Evolutionary conservation across 2,888 invertebrate genomes (phyloP), one percentile per base, ranked within the genome.

Genomic region (Helicoverpa assulta): DNA sequence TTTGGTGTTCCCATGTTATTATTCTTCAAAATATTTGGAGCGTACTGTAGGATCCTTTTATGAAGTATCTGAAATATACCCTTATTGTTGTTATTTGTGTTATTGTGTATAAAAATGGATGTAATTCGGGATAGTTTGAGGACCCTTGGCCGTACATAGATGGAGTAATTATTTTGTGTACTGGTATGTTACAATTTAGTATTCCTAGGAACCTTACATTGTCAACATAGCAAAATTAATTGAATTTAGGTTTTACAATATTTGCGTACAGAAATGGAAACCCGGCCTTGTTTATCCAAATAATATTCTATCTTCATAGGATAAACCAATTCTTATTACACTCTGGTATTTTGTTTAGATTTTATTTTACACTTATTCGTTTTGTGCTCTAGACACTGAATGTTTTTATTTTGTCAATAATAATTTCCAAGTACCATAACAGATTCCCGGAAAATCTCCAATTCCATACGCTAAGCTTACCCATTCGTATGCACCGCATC

Each of bases 401-500:
- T 33, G 7, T 33, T 37, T 37, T 14, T 40, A 40, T 40, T 12
- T 40, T 40, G 2, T 40, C 0, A 2, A 40, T 4, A 40, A 12
- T 14, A 40, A 14, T 40, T 14, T 14, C 40, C 14, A 14, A 57
- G 21, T 18, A 1, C 18, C 53, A 21, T 33, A 0, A 53, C 51
- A 61, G 8, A 57, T 21, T n/a, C 8, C 51, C 47, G 43, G 12
- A 8, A 40, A 0, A 64, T 16, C 56, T 57, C 5, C 26, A 43
- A 76, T 73, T 67, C 67, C 67, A 74, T 78, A 85, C 84, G 84
- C 78, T 78, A 85, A 87, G 73, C 63, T 62, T 59, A 61, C 82
- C 84, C 79, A 87, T 86, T 85, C 80, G 77, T 84, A 87, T 86
- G 87, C 85, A 71, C 65, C 60, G 50, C 78, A 70, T 75, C 78